phyloP scores from a whole-genome alignment of 2,113 vertebrate species.

The Phylloscopus trochilus region DNA sequence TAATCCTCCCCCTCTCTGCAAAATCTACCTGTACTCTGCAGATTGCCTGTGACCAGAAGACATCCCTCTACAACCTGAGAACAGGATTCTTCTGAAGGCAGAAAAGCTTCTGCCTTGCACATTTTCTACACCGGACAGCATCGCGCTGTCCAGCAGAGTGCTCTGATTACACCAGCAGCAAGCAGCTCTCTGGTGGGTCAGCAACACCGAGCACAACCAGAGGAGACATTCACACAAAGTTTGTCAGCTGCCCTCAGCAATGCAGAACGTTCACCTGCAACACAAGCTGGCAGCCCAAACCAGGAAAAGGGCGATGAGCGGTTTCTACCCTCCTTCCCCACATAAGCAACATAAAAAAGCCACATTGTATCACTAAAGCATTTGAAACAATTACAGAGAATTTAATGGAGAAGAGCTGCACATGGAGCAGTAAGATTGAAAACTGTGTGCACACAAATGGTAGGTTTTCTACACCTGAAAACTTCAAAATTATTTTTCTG shows the following conservation, averaged over 20 bases:
- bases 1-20: neutral
- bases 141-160: rapidly evolving
- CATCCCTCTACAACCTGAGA: neutral
- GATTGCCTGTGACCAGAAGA: neutral
- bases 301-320: neutral
- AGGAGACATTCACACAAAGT: neutral
- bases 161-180: neutral
- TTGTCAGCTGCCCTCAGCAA: neutral
- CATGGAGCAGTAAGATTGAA: rapidly evolving
- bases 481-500: neutral
- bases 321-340: neutral
- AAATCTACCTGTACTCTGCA: neutral
- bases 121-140: neutral
- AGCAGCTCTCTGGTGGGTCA: neutral
- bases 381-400: neutral
- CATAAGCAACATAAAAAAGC: neutral
- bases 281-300: neutral
- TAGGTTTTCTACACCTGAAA: neutral
- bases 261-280: neutral
- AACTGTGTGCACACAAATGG: neutral
- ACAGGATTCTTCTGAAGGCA: neutral
- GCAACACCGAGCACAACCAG: neutral
- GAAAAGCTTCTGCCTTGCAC: neutral
- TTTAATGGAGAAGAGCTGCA: neutral
- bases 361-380: neutral